phyloP scores from a whole-genome alignment of 2,797 vertebrate species.

The Todus mexicanus region DNA sequence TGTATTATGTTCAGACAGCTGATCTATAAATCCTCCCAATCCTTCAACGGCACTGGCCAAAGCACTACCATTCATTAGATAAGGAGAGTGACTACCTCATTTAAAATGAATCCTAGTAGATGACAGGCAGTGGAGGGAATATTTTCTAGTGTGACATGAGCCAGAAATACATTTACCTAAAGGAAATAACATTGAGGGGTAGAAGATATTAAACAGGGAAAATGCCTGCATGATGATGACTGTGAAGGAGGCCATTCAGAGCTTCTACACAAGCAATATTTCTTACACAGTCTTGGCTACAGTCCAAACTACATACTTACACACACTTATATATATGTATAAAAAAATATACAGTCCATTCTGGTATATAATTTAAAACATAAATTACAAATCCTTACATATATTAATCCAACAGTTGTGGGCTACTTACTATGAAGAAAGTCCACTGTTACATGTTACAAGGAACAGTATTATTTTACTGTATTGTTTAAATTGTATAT shows the following conservation, averaged over 20 bases:
- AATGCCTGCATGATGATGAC: not conserved
- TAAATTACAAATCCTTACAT: not conserved
- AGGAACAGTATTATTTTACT: not conserved
- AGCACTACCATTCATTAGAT: conserved; percentile 1
- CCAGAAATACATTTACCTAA: not conserved
- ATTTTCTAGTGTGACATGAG: not conserved
- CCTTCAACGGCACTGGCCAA: not conserved
- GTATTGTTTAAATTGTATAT: not conserved
- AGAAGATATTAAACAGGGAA: not conserved
- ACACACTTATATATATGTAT: not conserved
- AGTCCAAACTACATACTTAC: not conserved
- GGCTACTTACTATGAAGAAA: not conserved
- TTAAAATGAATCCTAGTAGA: conserved; percentile 3
- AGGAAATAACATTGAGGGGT: not conserved
- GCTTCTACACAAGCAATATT: not conserved
- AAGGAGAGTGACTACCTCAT: not conserved
- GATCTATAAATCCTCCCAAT: conserved; percentile 37
- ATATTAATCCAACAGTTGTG: not conserved
- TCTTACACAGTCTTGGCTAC: not conserved
- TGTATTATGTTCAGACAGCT: conserved; percentile 7
- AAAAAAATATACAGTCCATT: no score
- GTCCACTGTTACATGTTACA: not conserved
- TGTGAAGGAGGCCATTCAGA: conserved; percentile 6
- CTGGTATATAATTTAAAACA: not conserved
- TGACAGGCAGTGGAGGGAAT: not conserved